These are phyloP conservation scores for Tachysurus vachellii DNA, from an alignment of 2,113 vertebrate species.

Conservation along the genomic window DNA sequence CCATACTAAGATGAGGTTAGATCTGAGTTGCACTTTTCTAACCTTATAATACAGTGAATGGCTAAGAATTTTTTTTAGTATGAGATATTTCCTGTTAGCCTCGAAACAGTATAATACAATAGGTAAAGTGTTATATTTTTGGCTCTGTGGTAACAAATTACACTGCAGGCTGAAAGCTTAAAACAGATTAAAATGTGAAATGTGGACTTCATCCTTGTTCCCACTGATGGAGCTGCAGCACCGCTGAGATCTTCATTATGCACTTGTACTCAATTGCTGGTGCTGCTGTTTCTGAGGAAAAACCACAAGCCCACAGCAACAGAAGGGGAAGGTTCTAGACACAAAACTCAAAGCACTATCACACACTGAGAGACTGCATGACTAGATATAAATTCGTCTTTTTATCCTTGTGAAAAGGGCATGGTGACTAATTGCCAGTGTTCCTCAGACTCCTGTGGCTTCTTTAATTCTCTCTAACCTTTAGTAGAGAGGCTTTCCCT, in stretches of 20 bases:
- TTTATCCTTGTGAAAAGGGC: slow-evolving; percentile 50
- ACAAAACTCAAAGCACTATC: slow-evolving; percentile 28
- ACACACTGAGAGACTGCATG: slow-evolving; percentile 33
- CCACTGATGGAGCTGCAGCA: slow-evolving; percentile 21
- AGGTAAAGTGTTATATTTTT: slow-evolving; percentile 62
- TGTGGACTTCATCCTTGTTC: slow-evolving; percentile 10
- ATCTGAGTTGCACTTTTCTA: not conserved
- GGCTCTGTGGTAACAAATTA: slow-evolving; percentile 58
- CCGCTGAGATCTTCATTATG: slow-evolving; percentile 34
- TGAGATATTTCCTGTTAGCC: slow-evolving; percentile 3
- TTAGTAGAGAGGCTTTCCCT: slow-evolving; percentile 32
- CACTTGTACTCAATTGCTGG: slow-evolving; percentile 13
- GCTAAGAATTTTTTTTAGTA: not conserved
- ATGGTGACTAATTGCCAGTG: slow-evolving; percentile 53
- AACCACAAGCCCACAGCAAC: slow-evolving; percentile 7
- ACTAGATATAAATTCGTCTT: slow-evolving; percentile 46
- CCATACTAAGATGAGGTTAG: not conserved
- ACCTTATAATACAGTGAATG: not conserved
- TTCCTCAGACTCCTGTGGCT: slow-evolving; percentile 51
- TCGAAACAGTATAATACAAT: not conserved
- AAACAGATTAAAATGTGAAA: slow-evolving; percentile 63
- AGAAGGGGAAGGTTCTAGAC: not conserved
- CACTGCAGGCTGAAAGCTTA: slow-evolving; percentile 67
- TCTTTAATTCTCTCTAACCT: slow-evolving; percentile 51
- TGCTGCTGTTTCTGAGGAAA: slow-evolving; percentile 18